Evolutionary conservation across 2,113 vertebrate species (phyloP).

Genomic region (Rhineura floridana): DNA sequence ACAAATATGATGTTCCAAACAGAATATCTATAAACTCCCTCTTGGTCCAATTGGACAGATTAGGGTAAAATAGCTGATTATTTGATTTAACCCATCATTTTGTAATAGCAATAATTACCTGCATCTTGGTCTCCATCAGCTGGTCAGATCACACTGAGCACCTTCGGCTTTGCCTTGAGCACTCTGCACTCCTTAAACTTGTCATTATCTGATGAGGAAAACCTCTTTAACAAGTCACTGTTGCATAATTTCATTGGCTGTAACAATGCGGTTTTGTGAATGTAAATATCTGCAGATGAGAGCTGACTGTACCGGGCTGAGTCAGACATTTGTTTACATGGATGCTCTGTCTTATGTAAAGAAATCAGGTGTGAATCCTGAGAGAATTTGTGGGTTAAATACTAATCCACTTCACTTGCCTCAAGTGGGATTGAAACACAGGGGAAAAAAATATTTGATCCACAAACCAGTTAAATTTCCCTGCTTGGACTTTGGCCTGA

Average conservation of each 20-base stretch:
- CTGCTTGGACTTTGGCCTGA: background rate
- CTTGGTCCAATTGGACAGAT: background rate
- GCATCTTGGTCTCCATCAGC: slow-evolving; percentile 57
- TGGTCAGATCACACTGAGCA: slow-evolving; percentile 56
- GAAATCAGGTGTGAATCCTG: slow-evolving; percentile 18
- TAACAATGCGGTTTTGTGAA: slow-evolving; percentile 48
- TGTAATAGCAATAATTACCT: slow-evolving; percentile 55
- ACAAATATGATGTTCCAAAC: slow-evolving; percentile 33
- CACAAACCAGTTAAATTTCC: slow-evolving; percentile 31
- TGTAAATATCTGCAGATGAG: slow-evolving; percentile 61
- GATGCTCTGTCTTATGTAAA: slow-evolving; percentile 46
- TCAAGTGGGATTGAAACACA: slow-evolving; percentile 12
- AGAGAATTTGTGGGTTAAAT: slow-evolving; percentile 22
- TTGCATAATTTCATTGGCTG: slow-evolving; percentile 59
- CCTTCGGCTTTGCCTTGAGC: slow-evolving; percentile 52
- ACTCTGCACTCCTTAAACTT: slow-evolving; percentile 24
- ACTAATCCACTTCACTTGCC: slow-evolving; percentile 47
- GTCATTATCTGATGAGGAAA: slow-evolving; percentile 58
- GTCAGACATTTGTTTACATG: slow-evolving; percentile 55
- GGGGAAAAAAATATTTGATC: slow-evolving; percentile 48
- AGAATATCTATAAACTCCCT: slow-evolving; percentile 35
- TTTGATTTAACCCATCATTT: slow-evolving; percentile 34
- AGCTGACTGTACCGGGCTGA: background rate
- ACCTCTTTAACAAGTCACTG: slow-evolving; percentile 52
- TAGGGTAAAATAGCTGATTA: background rate